These are phyloP conservation scores for Entelurus aequoreus DNA, from an alignment of 2,113 vertebrate species.

Conservation along the genomic window DNA sequence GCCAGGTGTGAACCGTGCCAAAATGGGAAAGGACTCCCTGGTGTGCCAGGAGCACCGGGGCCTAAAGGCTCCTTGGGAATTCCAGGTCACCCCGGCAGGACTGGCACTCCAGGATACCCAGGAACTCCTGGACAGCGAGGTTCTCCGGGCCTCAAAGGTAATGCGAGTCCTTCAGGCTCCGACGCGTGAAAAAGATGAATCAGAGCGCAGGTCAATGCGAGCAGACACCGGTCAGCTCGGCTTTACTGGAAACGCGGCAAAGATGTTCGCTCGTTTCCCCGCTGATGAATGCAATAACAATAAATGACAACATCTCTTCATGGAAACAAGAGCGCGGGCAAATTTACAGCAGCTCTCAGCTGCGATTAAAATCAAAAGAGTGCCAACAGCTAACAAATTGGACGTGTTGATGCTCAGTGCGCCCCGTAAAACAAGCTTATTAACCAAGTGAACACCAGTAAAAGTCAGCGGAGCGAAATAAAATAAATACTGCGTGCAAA, in stretches of 20 bases:
- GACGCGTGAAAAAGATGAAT: not conserved
- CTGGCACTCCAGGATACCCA: conserved; percentile 66
- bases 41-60: conserved; percentile 65
- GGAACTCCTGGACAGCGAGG: conserved; percentile 70
- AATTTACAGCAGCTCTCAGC: conserved; percentile 41
- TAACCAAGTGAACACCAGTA: conserved; percentile 43
- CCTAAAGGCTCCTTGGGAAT: conserved; percentile 65
- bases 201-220: not conserved
- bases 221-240: not conserved
- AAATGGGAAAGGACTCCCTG: conserved; percentile 63
- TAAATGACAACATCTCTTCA: conserved; percentile 24
- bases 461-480: conserved; percentile 47
- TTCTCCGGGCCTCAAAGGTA: conserved; percentile 71
- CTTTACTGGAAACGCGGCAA: conserved; percentile 4
- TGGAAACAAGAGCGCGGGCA: conserved; percentile 11
- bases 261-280: not conserved
- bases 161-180: conserved; percentile 1
- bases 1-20: conserved; percentile 62
- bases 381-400: conserved; percentile 39
- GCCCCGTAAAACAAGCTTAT: conserved; percentile 49
- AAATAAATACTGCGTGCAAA: conserved; percentile 35
- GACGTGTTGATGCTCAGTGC: conserved; percentile 39
- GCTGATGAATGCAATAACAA: conserved; percentile 22
- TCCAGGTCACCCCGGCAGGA: conserved; percentile 69
- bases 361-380: conserved; percentile 49